These are phyloP conservation scores for Neopipo cinnamomea DNA, from an alignment of 2,113 vertebrate species.

Conservation along the genomic window DNA sequence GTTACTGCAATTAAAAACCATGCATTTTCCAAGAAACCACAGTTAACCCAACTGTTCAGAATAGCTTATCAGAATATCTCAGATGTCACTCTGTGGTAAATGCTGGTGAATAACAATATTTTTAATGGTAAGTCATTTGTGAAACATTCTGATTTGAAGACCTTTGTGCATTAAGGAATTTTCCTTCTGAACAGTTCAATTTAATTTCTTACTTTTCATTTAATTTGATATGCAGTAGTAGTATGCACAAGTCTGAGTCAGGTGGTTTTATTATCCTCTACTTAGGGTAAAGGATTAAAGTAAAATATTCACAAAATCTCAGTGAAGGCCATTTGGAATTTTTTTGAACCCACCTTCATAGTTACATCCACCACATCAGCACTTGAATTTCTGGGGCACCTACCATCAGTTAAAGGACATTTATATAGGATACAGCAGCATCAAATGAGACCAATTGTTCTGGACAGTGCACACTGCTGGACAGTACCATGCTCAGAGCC, in stretches of 20 bases:
- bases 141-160: background rate
- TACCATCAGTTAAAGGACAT: background rate
- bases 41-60: background rate
- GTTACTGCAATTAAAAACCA: background rate
- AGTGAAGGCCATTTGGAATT: background rate
- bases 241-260: background rate
- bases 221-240: background rate
- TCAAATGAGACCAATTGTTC: background rate
- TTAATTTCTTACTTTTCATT: background rate
- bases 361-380: background rate
- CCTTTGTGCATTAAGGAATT: background rate
- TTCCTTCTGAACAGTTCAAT: background rate
- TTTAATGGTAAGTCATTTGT: background rate
- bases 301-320: background rate
- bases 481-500: background rate
- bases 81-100: background rate
- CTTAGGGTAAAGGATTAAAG: background rate
- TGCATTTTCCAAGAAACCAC: slow-evolving; percentile 8
- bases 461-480: background rate
- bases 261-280: background rate
- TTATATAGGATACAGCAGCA: background rate
- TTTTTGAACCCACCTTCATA: background rate
- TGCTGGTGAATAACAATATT: background rate
- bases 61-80: background rate
- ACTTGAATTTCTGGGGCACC: background rate